Evolutionary conservation across 2,113 vertebrate species (phyloP).

Genomic region (Columba janthina): DNA sequence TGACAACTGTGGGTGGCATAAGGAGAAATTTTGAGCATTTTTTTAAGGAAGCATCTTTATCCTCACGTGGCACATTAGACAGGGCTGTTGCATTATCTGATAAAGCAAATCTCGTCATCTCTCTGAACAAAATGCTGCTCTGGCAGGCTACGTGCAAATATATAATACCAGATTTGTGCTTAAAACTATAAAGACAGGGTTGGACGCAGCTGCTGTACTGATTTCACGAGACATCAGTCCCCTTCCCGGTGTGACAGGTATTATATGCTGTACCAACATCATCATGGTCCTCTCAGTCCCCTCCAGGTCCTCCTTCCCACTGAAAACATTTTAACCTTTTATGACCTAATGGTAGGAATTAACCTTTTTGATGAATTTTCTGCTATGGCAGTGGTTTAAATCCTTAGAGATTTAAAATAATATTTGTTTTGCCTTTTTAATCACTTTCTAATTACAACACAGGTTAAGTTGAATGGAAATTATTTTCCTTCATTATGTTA

Average conservation of each 20-base stretch:
- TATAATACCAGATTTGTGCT: neutral
- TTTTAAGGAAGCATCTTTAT: neutral
- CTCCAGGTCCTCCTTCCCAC: neutral
- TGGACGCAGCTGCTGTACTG: neutral
- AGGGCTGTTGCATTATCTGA: neutral
- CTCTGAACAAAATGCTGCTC: neutral
- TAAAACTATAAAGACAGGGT: neutral
- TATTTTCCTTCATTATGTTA: neutral
- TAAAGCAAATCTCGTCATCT: neutral
- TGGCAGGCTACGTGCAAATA: neutral
- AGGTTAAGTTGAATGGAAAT: neutral
- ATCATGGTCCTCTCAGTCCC: fast-evolving
- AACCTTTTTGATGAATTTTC: neutral
- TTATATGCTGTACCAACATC: neutral
- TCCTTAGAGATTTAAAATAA: neutral
- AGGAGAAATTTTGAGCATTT: neutral
- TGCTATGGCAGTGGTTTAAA: neutral
- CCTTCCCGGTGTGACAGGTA: neutral
- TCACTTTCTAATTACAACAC: neutral
- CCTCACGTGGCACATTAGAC: neutral
- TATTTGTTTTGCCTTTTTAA: neutral
- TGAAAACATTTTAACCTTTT: neutral
- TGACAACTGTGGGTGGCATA: neutral
- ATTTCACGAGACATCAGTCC: neutral
- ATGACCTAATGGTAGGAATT: neutral